phyloP scores from a whole-genome alignment of 1,140 invertebrate species.

The Zophobas morio region DNA sequence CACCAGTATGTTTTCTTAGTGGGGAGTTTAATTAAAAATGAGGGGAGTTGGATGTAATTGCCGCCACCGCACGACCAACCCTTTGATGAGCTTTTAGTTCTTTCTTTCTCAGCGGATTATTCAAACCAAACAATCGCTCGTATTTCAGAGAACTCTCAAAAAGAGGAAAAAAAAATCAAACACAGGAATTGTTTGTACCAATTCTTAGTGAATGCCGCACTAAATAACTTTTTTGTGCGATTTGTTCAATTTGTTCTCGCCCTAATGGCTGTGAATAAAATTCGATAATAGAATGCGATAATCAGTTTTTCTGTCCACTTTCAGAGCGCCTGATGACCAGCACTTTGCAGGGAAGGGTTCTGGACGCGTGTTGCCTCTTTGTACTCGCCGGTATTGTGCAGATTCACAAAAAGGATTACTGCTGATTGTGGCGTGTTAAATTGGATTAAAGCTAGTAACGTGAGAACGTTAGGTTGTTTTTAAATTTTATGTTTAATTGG shows the following conservation, averaged over 20 bases:
- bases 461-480: slow-evolving; percentile 47
- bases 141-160: not conserved
- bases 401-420: slow-evolving; percentile 50
- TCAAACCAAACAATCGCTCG: not conserved
- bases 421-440: slow-evolving; percentile 49
- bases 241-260: not conserved
- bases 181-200: not conserved
- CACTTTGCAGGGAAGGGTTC: slow-evolving; percentile 31
- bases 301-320: slow-evolving; percentile 32
- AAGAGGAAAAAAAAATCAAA: not conserved
- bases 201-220: not conserved
- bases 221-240: slow-evolving; percentile 6
- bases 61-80: slow-evolving; percentile 27
- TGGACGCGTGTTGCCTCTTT: slow-evolving; percentile 32
- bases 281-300: slow-evolving; percentile 26
- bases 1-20: slow-evolving; percentile 54
- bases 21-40: slow-evolving; percentile 52
- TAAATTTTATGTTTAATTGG: slow-evolving; percentile 43
- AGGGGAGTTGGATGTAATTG: slow-evolving; percentile 35
- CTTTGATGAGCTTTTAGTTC: slow-evolving; percentile 30
- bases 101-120: slow-evolving; percentile 14
- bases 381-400: slow-evolving; percentile 22
- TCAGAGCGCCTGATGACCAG: slow-evolving; percentile 21
- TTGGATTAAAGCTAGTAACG: slow-evolving; percentile 48
- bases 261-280: not conserved